These are phyloP conservation scores for Zaprionus africanus DNA, from an alignment of 1,140 invertebrate genomes.

Conservation along the genomic window DNA sequence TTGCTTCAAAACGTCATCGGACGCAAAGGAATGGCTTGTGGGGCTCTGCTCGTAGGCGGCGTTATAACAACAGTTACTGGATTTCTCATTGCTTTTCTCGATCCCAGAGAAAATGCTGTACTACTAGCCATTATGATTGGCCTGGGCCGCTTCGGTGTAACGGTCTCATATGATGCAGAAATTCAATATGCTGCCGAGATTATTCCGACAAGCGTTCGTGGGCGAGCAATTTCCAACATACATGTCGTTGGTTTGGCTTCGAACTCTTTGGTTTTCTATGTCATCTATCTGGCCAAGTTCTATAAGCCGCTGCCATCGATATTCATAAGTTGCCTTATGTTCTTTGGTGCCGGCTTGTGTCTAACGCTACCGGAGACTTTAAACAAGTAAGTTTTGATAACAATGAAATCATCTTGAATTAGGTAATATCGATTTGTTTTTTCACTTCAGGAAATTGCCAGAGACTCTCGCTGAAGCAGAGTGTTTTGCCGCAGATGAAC, in stretches of 20 bases:
- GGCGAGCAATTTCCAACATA: slow-evolving; percentile 85
- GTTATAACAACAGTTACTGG: slow-evolving; percentile 84
- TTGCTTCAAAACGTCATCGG: slow-evolving; percentile 86
- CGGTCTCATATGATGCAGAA: slow-evolving; percentile 87
- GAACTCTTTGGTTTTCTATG: slow-evolving; percentile 69
- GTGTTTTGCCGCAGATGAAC: slow-evolving; percentile 85
- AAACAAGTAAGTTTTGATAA: slow-evolving; percentile 66
- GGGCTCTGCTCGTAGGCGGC: slow-evolving; percentile 85
- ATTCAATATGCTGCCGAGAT: slow-evolving; percentile 88
- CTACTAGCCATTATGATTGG: slow-evolving; percentile 77
- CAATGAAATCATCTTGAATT: neutral
- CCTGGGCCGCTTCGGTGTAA: slow-evolving; percentile 87
- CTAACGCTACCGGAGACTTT: slow-evolving; percentile 87
- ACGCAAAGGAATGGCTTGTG: slow-evolving; percentile 86
- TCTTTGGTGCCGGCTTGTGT: slow-evolving; percentile 85
- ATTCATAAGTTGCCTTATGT: slow-evolving; percentile 85
- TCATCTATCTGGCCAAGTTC: slow-evolving; percentile 83
- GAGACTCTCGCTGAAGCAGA: slow-evolving; percentile 87
- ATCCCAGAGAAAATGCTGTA: slow-evolving; percentile 59
- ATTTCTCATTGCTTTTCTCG: slow-evolving; percentile 54
- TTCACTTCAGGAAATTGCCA: slow-evolving; percentile 83
- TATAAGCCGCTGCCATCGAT: slow-evolving; percentile 86
- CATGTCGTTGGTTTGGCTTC: slow-evolving; percentile 86
- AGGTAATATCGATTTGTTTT: neutral
- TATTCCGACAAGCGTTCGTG: slow-evolving; percentile 88